Percentiles rank a stretch among this genome's conserved stretches.
Conservation (phyloP, 1,140 invertebrate species). For the Cherax destructor region DNA sequence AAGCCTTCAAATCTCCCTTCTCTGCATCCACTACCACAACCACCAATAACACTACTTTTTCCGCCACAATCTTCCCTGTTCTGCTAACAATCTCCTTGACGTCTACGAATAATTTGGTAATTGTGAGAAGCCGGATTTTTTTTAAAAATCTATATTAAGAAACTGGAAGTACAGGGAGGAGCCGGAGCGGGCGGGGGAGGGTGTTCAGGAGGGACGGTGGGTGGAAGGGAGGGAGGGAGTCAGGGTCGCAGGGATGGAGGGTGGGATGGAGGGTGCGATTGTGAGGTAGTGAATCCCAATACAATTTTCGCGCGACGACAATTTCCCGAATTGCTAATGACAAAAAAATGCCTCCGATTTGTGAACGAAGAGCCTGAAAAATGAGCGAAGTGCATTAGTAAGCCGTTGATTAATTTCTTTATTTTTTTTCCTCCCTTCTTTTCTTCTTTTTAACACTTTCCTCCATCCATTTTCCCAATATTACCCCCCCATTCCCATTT, state of each 20-base stretch:
- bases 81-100: too few species aligned
- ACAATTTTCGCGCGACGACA: neutral
- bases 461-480: too few species aligned
- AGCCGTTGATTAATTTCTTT: neutral
- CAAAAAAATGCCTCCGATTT: neutral
- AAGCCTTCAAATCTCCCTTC: too few species aligned
- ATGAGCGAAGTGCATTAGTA: constrained; percentile 8
- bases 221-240: neutral
- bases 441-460: neutral
- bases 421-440: neutral
- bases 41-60: too few species aligned
- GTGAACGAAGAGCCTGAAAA: neutral
- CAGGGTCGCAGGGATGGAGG: neutral
- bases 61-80: too few species aligned
- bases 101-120: too few species aligned
- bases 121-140: too few species aligned
- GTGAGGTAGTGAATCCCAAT: neutral
- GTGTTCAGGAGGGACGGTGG: neutral
- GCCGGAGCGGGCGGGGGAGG: neutral
- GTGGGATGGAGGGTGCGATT: neutral
- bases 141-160: too few species aligned
- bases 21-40: too few species aligned
- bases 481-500: neutral
- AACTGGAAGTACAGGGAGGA: neutral
- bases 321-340: neutral